Evolutionary conservation across 2,797 vertebrate species (phyloP).

Genomic region (Gambusia yucatana): DNA sequence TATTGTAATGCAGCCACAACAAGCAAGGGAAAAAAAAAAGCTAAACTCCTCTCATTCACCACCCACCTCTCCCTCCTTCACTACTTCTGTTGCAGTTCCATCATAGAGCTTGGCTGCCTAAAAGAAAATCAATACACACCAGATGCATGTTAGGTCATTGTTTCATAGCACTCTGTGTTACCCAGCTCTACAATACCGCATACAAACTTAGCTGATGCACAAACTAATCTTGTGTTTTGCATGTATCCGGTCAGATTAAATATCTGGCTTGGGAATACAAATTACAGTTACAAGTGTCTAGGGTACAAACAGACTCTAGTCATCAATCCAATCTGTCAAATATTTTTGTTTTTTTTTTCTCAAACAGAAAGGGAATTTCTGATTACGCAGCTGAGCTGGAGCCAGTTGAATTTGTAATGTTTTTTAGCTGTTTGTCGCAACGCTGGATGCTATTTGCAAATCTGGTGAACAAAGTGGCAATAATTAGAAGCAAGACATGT

Average conservation of each 20-base stretch:
- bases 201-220: background rate
- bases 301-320: conserved; percentile 35
- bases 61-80: conserved; percentile 45
- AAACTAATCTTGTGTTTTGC: conserved; percentile 1
- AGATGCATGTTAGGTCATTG: conserved; percentile 57
- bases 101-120: conserved; percentile 48
- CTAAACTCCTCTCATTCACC: conserved; percentile 53
- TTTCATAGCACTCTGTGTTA: conserved; percentile 51
- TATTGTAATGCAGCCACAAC: conserved; percentile 40
- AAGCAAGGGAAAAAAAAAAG: conserved; percentile 39
- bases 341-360: conserved; percentile 8
- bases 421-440: conserved; percentile 42
- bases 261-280: conserved; percentile 15
- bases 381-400: conserved; percentile 26
- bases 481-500: conserved; percentile 51
- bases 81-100: conserved; percentile 48
- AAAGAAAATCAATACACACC: conserved; percentile 67
- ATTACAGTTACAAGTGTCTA: conserved; percentile 40
- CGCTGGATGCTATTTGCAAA: conserved; percentile 48
- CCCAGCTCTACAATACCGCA: background rate
- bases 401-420: conserved; percentile 46
- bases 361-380: conserved; percentile 40
- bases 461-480: conserved; percentile 45
- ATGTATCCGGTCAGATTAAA: background rate
- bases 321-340: conserved; percentile 16